These are phyloP conservation scores for Siniperca undulata DNA, from an alignment of 2,797 vertebrate genomes.

Conservation along the genomic window DNA sequence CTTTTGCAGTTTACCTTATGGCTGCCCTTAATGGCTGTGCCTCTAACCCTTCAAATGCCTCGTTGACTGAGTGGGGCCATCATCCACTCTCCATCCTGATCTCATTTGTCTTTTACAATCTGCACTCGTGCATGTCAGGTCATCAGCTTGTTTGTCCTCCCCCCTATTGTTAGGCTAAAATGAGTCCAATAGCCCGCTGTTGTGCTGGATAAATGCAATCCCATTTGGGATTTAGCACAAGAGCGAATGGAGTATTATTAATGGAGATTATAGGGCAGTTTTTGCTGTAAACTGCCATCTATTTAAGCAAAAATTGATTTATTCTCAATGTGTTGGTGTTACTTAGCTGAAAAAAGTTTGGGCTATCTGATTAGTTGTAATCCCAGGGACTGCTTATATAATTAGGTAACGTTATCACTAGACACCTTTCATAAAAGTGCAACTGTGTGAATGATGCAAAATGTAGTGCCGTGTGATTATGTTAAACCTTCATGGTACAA, in stretches of 20 bases:
- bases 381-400: background rate
- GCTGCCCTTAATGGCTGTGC: conserved; percentile 12
- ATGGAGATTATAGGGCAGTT: conserved; percentile 58
- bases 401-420: conserved; percentile 19
- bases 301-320: conserved; percentile 31
- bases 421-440: conserved; percentile 8
- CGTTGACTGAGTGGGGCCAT: conserved; percentile 36
- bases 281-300: conserved; percentile 35
- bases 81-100: conserved; percentile 55
- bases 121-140: conserved; percentile 63
- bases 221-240: conserved; percentile 71
- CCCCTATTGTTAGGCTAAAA: conserved; percentile 70
- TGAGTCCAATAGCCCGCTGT: conserved; percentile 60
- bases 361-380: conserved; percentile 20
- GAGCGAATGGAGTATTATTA: conserved; percentile 45
- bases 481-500: conserved; percentile 5
- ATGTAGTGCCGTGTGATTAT: background rate
- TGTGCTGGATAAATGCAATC: conserved; percentile 67
- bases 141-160: conserved; percentile 66
- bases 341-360: conserved; percentile 7
- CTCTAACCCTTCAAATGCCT: conserved; percentile 46
- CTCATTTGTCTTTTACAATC: conserved; percentile 72
- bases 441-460: conserved; percentile 22
- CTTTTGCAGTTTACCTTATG: conserved; percentile 27
- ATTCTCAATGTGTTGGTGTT: conserved; percentile 10